phyloP scores from a whole-genome alignment of 2,113 vertebrate genomes.

The Sylvia atricapilla region DNA sequence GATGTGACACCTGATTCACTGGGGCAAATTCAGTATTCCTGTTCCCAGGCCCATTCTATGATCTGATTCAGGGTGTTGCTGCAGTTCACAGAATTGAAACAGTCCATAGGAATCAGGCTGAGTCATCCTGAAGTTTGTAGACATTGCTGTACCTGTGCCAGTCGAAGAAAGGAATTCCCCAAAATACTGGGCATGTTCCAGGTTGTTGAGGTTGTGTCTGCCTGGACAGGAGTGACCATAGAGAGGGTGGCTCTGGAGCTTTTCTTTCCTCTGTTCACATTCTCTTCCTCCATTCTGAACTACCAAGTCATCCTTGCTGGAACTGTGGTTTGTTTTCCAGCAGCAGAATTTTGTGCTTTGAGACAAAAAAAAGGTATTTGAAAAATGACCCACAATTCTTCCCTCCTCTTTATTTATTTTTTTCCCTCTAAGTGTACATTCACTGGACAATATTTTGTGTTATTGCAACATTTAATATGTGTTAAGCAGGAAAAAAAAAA shows the following conservation, averaged over 20 bases:
- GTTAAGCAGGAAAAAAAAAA: background rate
- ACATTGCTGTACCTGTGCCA: background rate
- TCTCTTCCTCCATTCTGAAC: background rate
- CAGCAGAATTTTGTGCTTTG: background rate
- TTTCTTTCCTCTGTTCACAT: background rate
- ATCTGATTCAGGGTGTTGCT: background rate
- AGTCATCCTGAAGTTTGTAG: background rate
- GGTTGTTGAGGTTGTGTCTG: background rate
- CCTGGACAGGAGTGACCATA: background rate
- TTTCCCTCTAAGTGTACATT: background rate
- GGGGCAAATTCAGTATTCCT: background rate
- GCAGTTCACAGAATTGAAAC: background rate
- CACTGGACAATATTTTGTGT: background rate
- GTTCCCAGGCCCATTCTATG: background rate
- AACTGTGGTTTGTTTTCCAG: background rate
- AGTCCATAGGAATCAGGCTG: background rate
- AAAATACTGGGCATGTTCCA: background rate
- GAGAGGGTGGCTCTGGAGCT: background rate
- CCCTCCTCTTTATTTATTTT: fast-evolving
- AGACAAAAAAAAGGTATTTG: background rate
- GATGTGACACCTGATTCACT: background rate
- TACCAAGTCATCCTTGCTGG: background rate
- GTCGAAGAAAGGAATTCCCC: background rate
- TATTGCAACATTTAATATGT: background rate
- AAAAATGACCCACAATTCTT: background rate